phyloP scores from a whole-genome alignment of 1,140 invertebrate genomes.

The Drosophila setifemur region DNA sequence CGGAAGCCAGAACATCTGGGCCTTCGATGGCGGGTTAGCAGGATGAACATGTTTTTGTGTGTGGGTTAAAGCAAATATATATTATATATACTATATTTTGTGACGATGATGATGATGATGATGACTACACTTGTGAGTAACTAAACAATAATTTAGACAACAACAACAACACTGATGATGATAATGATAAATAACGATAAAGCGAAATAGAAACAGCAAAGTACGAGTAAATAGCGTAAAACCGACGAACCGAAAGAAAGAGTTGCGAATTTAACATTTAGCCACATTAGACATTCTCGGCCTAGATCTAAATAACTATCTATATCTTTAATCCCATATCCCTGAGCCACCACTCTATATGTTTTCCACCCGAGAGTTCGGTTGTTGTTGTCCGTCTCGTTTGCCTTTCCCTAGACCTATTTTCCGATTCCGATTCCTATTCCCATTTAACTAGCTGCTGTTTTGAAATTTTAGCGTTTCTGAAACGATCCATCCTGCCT shows the following conservation, averaged over 20 bases:
- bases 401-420: slow-evolving; percentile 7
- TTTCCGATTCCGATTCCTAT: slow-evolving; percentile 14
- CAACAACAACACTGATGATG: slow-evolving; percentile 62
- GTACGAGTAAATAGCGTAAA: slow-evolving; percentile 59
- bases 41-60: slow-evolving; percentile 45
- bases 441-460: slow-evolving; percentile 64
- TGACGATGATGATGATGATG: slow-evolving; percentile 39
- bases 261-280: slow-evolving; percentile 64
- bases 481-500: slow-evolving; percentile 55
- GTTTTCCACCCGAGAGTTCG: slow-evolving; percentile 6
- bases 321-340: not conserved
- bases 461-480: slow-evolving; percentile 65
- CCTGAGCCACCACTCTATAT: not conserved
- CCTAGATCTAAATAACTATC: slow-evolving; percentile 5
- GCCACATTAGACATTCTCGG: slow-evolving; percentile 27
- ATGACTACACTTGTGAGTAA: slow-evolving; percentile 76
- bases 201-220: slow-evolving; percentile 60
- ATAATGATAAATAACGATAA: slow-evolving; percentile 75
- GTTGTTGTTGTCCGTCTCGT: slow-evolving; percentile 41
- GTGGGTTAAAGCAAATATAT: slow-evolving; percentile 43
- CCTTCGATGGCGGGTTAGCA: slow-evolving; percentile 44
- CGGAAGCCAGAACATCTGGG: slow-evolving; percentile 25
- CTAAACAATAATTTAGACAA: slow-evolving; percentile 79
- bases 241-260: slow-evolving; percentile 24
- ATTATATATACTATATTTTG: slow-evolving; percentile 54